Evolutionary conservation across 1,140 invertebrate species (phyloP).

Genomic region (Drosophila tristis): DNA sequence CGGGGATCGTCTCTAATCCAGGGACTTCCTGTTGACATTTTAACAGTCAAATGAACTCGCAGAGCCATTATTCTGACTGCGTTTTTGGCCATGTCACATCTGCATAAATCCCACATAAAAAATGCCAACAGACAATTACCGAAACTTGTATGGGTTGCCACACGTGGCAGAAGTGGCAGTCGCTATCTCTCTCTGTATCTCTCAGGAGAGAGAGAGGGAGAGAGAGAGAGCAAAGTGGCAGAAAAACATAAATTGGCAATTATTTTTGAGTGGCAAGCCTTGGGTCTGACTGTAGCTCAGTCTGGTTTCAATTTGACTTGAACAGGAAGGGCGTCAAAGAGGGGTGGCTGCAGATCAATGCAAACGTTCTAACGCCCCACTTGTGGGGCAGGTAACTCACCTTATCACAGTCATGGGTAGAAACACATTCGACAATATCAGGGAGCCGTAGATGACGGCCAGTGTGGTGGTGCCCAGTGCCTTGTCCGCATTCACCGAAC

Average conservation of each 20-base stretch:
- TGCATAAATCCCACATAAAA: constrained; percentile 75
- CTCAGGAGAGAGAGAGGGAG: constrained; percentile 11
- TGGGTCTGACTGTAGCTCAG: not conserved
- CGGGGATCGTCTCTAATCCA: constrained; percentile 29
- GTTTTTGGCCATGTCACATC: constrained; percentile 60
- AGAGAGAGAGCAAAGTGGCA: no score
- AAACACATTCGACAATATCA: constrained; percentile 96
- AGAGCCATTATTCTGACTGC: constrained; percentile 36
- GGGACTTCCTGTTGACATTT: constrained; percentile 71
- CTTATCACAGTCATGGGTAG: constrained; percentile 87
- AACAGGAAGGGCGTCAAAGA: no score
- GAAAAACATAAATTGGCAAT: constrained; percentile 24
- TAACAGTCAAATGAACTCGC: constrained; percentile 57
- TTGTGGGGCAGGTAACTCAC: constrained; percentile 41
- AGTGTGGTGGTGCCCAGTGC: constrained; percentile 93
- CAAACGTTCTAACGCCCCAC: not conserved
- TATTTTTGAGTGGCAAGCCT: constrained; percentile 25
- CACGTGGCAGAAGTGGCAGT: constrained; percentile 23
- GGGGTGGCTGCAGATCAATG: no score
- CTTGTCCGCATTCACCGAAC: constrained; percentile 93
- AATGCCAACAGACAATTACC: constrained; percentile 83
- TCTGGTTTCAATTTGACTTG: not conserved
- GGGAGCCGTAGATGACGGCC: constrained; percentile 93
- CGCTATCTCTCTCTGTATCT: no score
- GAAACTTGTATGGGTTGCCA: constrained; percentile 78